Conservation (phyloP, 2,888 invertebrate genomes). For the Encarsia formosa region DNA sequence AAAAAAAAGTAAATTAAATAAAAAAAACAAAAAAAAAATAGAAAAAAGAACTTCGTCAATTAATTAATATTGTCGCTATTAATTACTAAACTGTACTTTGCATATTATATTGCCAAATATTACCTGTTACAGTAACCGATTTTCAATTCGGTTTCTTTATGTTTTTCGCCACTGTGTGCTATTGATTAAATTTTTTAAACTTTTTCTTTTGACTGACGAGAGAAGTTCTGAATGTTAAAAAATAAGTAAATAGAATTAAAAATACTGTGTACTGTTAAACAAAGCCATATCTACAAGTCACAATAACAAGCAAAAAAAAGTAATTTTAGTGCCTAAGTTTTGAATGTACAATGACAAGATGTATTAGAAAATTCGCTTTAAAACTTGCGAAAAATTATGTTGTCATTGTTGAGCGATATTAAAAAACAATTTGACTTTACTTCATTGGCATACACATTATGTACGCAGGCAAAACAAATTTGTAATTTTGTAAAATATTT, state of each 20-base stretch:
- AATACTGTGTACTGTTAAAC: conserved; percentile 9
- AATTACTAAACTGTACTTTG: conserved; percentile 16
- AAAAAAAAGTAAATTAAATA: background rate
- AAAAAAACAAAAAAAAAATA: background rate
- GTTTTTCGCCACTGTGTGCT: conserved; percentile 14
- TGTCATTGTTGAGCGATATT: conserved; percentile 6
- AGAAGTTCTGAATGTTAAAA: background rate
- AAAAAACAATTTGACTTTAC: conserved; percentile 15
- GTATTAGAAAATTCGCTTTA: conserved; percentile 6
- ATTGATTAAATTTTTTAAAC: conserved; percentile 6
- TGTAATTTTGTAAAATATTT: conserved; percentile 28
- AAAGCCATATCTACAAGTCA: conserved; percentile 18
- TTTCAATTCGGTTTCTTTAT: conserved; percentile 7
- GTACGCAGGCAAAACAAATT: conserved; percentile 13
- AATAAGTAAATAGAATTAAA: conserved; percentile 2
- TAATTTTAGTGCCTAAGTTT: conserved; percentile 23
- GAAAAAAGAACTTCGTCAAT: conserved; percentile 21
- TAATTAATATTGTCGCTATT: conserved; percentile 23
- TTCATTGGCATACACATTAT: conserved; percentile 16
- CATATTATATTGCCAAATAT: conserved; percentile 28
- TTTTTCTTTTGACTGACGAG: conserved; percentile 1
- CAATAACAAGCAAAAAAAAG: conserved; percentile 9
- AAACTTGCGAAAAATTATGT: conserved; percentile 24
- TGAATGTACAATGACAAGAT: conserved; percentile 12
- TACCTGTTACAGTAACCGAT: conserved; percentile 13